Evolutionary conservation across 2,797 vertebrate genomes (phyloP).

Genomic region (Setipinna tenuifilis): DNA sequence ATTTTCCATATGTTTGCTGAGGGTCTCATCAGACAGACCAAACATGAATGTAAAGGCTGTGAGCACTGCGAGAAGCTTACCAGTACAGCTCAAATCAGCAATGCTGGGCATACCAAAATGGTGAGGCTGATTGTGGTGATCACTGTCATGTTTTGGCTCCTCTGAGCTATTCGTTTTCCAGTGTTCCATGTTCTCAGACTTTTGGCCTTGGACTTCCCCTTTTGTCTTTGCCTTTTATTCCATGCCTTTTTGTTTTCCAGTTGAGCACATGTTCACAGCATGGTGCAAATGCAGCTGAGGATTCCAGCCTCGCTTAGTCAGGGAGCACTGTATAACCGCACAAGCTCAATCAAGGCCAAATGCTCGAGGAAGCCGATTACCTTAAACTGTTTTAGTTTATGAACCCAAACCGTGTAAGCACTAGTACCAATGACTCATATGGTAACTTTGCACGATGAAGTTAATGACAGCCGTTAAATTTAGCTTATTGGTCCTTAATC

Average conservation of each 20-base stretch:
- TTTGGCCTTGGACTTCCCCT: not conserved
- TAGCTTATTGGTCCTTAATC: too few relatives aligned
- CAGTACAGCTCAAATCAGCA: not conserved
- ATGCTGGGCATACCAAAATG: not conserved
- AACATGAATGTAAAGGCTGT: slow-evolving; percentile 82
- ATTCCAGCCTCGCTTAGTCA: not conserved
- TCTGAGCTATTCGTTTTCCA: not conserved
- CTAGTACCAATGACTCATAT: too few relatives aligned
- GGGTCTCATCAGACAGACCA: slow-evolving; percentile 85
- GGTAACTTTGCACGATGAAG: too few relatives aligned
- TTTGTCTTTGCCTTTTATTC: not conserved
- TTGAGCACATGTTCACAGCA: not conserved
- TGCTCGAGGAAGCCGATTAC: too few relatives aligned
- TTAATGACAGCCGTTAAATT: too few relatives aligned
- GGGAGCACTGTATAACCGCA: not conserved
- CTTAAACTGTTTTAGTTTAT: too few relatives aligned
- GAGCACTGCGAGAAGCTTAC: not conserved
- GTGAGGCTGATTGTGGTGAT: not conserved
- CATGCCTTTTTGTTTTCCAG: not conserved
- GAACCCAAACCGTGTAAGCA: too few relatives aligned
- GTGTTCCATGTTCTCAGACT: not conserved
- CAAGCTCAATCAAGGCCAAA: too few relatives aligned
- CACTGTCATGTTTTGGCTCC: not conserved
- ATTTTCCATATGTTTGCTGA: slow-evolving; percentile 79
- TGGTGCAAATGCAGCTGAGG: not conserved